phyloP scores from a whole-genome alignment of 2,113 vertebrate species.

The Ploceus nigricollis region DNA sequence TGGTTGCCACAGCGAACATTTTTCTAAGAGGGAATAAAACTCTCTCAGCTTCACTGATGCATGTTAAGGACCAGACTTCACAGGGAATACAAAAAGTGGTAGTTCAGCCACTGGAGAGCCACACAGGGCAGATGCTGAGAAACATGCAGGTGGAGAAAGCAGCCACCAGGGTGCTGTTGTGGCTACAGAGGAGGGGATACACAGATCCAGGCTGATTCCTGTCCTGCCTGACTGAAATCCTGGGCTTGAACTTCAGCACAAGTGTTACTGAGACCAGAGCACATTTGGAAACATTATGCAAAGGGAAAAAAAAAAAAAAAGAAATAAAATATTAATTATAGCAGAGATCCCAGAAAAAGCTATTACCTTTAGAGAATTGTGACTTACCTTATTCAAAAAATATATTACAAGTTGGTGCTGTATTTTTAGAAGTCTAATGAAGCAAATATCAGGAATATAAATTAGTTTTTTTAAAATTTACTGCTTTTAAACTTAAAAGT shows the following conservation, averaged over 20 bases:
- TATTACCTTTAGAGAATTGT: not conserved
- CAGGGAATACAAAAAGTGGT: not conserved
- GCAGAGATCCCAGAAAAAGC: not conserved
- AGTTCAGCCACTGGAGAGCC: not conserved
- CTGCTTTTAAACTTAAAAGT: not conserved
- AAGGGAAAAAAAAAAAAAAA: rapidly evolving
- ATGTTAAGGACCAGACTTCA: not conserved
- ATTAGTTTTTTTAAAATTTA: not conserved
- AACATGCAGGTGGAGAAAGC: not conserved
- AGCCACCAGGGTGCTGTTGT: not conserved
- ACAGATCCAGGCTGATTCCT: not conserved
- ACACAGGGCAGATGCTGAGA: not conserved
- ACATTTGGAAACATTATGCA: not conserved
- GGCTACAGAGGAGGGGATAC: not conserved
- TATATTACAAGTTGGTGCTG: not conserved
- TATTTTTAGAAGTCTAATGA: not conserved
- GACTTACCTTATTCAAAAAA: not conserved
- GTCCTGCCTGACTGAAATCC: not conserved
- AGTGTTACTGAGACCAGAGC: not conserved
- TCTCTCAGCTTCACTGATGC: not conserved
- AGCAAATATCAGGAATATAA: not conserved
- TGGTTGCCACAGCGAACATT: not conserved
- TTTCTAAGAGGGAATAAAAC: not conserved
- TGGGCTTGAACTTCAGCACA: not conserved
- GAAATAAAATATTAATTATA: not conserved